A percentile compares a stretch with the other conserved stretches of the same genome.
Evolutionary conservation across 2,113 vertebrate genomes (phyloP).

Genomic region (Hoplias malabaricus): DNA sequence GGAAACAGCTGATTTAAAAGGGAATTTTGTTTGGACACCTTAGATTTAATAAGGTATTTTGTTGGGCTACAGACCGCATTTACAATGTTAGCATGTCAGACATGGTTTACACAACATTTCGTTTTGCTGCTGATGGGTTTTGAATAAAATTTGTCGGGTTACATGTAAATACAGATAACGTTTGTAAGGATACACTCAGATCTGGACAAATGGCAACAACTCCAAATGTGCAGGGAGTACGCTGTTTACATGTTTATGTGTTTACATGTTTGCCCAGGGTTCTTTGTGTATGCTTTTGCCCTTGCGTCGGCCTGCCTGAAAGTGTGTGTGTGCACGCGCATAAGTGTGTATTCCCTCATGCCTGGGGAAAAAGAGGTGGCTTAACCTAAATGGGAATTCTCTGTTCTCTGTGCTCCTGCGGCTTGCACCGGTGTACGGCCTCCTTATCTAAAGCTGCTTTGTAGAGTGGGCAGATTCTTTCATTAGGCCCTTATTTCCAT

Average conservation of each 20-base stretch:
- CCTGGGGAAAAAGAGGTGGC: constrained; percentile 19
- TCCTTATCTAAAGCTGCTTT: constrained; percentile 50
- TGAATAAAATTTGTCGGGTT: background rate
- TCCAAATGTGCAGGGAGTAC: background rate
- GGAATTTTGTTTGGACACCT: background rate
- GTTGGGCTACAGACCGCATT: too few species aligned
- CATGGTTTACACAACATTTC: background rate
- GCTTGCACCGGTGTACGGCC: constrained; percentile 9
- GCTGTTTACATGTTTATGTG: background rate
- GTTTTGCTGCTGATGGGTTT: background rate
- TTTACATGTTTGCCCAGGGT: constrained; percentile 8
- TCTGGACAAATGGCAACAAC: background rate
- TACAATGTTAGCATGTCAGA: too few species aligned
- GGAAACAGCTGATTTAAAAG: background rate
- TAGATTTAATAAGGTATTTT: background rate
- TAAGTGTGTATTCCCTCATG: background rate
- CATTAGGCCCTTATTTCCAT: constrained; percentile 47
- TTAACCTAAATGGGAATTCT: constrained; percentile 49
- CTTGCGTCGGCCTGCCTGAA: background rate
- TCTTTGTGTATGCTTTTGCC: constrained; percentile 5
- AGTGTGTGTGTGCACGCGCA: constrained; percentile 10
- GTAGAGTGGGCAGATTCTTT: constrained; percentile 37
- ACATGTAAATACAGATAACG: too few species aligned
- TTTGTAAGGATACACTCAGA: too few species aligned
- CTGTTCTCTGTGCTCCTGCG: constrained; percentile 35